These are phyloP conservation scores for Allygus modestus DNA, from an alignment of 2,888 invertebrate species.

Conservation along the genomic window DNA sequence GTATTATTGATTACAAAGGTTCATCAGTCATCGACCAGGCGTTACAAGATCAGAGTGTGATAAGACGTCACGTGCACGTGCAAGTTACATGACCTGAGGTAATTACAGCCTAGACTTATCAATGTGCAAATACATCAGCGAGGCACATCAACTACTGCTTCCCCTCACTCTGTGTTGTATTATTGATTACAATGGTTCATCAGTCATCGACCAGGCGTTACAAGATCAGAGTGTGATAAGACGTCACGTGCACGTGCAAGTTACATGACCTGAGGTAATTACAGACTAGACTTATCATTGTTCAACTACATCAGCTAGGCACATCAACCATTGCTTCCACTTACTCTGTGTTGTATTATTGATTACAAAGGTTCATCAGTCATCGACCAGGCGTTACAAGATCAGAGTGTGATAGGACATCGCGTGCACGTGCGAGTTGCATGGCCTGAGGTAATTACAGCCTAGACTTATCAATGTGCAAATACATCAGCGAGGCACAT, in stretches of 20 bases:
- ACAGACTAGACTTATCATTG: conserved; percentile 29
- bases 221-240: conserved; percentile 3
- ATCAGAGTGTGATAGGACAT: conserved; percentile 10
- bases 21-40: neutral
- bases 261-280: neutral
- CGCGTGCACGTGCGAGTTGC: conserved; percentile 3
- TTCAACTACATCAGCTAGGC: conserved; percentile 2
- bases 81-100: neutral
- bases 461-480: conserved; percentile 19
- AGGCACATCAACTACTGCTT: neutral
- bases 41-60: neutral
- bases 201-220: neutral
- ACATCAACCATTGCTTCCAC: neutral
- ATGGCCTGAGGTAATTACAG: conserved; percentile 2
- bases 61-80: conserved; percentile 5
- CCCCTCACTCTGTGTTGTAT: neutral
- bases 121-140: conserved; percentile 16
- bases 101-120: conserved; percentile 23
- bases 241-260: conserved; percentile 10
- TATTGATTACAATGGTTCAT: conserved; percentile 23
- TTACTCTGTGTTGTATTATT: conserved; percentile 8
- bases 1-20: conserved; percentile 23
- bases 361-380: conserved; percentile 27
- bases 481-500: conserved; percentile 21
- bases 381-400: neutral